Percentiles rank a stretch among this genome's conserved stretches.
Conservation (phyloP, 2,888 invertebrate genomes). For the Cephus pygmeus region DNA sequence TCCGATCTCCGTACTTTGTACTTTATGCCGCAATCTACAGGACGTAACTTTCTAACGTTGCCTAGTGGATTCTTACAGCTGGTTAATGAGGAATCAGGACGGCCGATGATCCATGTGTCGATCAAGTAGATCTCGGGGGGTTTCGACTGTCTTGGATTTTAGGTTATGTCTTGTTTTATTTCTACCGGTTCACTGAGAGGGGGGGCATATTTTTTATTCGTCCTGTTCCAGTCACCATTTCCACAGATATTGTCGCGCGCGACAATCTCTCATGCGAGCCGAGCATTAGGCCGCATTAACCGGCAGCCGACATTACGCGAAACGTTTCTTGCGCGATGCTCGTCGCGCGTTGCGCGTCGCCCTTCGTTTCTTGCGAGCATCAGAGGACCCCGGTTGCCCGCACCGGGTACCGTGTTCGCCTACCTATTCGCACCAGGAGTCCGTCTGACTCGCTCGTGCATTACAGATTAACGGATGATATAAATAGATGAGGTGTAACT, state of each 20-base stretch:
- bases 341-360: slow-evolving; percentile 8
- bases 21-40: background rate
- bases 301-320: slow-evolving; percentile 31
- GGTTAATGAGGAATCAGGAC: background rate
- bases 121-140: background rate
- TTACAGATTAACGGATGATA: background rate
- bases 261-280: slow-evolving; percentile 38
- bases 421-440: background rate
- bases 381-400: slow-evolving; percentile 6
- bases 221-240: background rate
- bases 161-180: background rate
- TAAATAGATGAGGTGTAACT: background rate
- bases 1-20: background rate
- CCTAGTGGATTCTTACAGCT: background rate
- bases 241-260: slow-evolving; percentile 15
- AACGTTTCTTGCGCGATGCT: slow-evolving; percentile 34
- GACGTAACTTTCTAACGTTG: background rate
- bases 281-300: slow-evolving; percentile 36
- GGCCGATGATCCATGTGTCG: background rate
- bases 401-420: background rate
- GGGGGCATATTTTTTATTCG: background rate
- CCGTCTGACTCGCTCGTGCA: background rate
- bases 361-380: slow-evolving; percentile 39
- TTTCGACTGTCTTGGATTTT: background rate
- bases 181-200: background rate